phyloP scores from a whole-genome alignment of 2,797 vertebrate genomes.

The Ctenochaetus hawaiiensis region DNA sequence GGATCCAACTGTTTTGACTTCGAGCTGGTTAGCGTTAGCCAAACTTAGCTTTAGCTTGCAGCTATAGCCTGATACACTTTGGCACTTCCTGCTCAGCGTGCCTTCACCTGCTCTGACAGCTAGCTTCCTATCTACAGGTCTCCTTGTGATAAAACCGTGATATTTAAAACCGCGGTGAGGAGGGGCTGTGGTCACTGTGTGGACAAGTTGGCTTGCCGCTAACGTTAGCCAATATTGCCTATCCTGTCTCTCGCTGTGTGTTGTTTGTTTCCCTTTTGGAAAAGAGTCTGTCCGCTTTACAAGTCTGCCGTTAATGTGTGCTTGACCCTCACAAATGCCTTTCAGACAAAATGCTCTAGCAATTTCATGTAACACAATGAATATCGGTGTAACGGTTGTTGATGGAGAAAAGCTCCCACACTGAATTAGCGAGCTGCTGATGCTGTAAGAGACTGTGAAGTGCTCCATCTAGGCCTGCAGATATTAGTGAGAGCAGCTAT shows the following conservation, averaged over 20 bases:
- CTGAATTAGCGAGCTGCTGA: conserved; percentile 14
- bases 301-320: background rate
- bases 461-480: conserved; percentile 52
- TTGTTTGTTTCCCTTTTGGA: conserved; percentile 28
- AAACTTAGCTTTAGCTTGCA: conserved; percentile 65
- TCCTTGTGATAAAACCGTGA: background rate
- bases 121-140: background rate
- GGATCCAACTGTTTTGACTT: conserved; percentile 74
- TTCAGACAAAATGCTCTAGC: background rate
- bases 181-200: background rate
- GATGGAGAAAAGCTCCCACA: background rate
- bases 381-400: background rate
- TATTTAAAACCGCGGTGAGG: background rate
- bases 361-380: background rate
- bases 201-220: conserved; percentile 43
- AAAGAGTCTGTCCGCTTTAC: background rate
- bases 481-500: conserved; percentile 11
- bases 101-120: conserved; percentile 44
- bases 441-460: conserved; percentile 10
- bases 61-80: conserved; percentile 30
- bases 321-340: background rate
- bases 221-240: conserved; percentile 32
- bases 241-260: conserved; percentile 11
- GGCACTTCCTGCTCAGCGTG: conserved; percentile 61
- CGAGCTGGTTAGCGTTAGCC: conserved; percentile 76